Evolutionary conservation across 2,888 invertebrate species (phyloP), one percentile per base, ranked within the genome.

Genomic region (Dicycla oo): DNA sequence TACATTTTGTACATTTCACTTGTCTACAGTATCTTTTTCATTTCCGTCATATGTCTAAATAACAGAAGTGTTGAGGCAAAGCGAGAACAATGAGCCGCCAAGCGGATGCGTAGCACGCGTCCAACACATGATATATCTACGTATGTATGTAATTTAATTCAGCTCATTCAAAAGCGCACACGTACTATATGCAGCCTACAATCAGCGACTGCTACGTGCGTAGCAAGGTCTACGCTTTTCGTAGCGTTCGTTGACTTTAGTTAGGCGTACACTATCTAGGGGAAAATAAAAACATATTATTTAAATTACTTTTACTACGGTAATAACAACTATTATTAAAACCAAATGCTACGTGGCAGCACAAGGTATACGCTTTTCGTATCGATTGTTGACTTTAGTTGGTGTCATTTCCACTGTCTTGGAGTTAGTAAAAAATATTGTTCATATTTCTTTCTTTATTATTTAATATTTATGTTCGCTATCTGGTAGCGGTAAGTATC

Each of bases 91-190:
- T 74, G 68, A 70, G 60, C 69, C 71, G 53, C 64, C 70, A 71
- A 71, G 56, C 75, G 81, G 70, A 81, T 84, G 75, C 69, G 75
- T 78, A 68, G 62, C 72, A 83, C 84, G 78, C 75, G 67, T 73
- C 63, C 30, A 57, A 60, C 56, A 60, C 70, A 56, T 58, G 65
- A 47, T n/a, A 34, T 4, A 57, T 13, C 6, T 23, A 45, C 30
- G 49, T 66, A 64, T 53, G 56, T 63, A 54, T 76, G 64, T 75
- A 75, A 81, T 81, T 73, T 81, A 84, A 83, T 84, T 83, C 82
- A 69, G 64, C 63, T 81, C 72, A 81, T 82, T 82, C 70, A 69
- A 81, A 69, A 75, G 69, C 66, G 51, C 75, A 73, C 69, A 61
- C 79, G 57, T 67, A 75, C 66, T 70, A 66, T 80, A 68, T 73